Evolutionary conservation across 2,797 vertebrate species (phyloP).

Genomic region (Epinephelus coioides): DNA sequence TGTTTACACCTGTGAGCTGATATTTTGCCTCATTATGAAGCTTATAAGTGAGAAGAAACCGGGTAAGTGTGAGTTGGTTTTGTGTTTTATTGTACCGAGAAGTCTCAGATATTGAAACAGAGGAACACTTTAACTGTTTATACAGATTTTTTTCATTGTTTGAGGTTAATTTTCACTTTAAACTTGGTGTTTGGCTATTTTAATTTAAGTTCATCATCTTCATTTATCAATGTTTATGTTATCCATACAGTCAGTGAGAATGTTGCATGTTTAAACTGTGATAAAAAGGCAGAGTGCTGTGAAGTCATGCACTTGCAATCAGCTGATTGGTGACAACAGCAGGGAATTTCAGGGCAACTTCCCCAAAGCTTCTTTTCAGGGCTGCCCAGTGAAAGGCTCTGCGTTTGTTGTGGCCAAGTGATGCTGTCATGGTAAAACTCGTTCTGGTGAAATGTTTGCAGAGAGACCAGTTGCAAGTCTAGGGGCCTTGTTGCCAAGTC

Average conservation of each 20-base stretch:
- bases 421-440: constrained; percentile 38
- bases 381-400: neutral
- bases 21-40: constrained; percentile 77
- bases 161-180: neutral
- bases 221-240: neutral
- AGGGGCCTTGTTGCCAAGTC: constrained; percentile 23
- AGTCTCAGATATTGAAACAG: neutral
- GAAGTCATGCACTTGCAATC: constrained; percentile 6
- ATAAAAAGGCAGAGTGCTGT: neutral
- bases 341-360: neutral
- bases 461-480: constrained; percentile 16
- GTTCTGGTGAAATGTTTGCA: constrained; percentile 32
- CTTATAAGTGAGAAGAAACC: constrained; percentile 83
- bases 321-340: neutral
- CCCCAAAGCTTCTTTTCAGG: neutral
- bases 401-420: constrained; percentile 10
- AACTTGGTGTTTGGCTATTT: neutral
- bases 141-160: neutral
- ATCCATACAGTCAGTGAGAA: neutral
- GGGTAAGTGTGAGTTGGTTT: constrained; percentile 79
- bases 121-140: neutral
- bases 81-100: constrained; percentile 19
- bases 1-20: constrained; percentile 32
- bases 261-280: neutral
- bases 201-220: neutral